These are phyloP conservation scores for Empis livida DNA, from an alignment of 2,888 invertebrate genomes.

Conservation along the genomic window DNA sequence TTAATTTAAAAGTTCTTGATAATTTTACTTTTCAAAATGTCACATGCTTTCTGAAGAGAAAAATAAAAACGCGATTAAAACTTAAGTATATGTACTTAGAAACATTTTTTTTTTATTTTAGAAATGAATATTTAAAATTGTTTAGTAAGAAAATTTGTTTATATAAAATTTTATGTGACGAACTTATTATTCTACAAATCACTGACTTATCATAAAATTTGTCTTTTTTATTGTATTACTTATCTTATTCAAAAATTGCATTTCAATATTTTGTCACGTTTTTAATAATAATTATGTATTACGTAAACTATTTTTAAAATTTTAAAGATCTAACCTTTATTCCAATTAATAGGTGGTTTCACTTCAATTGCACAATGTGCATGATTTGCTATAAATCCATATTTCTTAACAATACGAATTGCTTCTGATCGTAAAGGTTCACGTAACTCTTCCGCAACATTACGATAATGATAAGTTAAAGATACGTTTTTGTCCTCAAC, in stretches of 20 bases:
- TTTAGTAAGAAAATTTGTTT: too few species aligned
- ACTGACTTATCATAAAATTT: too few species aligned
- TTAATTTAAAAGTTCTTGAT: too few species aligned
- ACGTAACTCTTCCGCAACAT: conserved; percentile 45
- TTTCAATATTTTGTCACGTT: background rate
- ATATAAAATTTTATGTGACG: too few species aligned
- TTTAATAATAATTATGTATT: too few species aligned
- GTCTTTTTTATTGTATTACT: background rate
- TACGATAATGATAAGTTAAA: conserved; percentile 59
- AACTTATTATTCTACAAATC: too few species aligned
- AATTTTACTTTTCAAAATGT: too few species aligned
- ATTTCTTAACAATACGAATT: conserved; percentile 44
- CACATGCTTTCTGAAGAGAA: too few species aligned
- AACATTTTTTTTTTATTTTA: too few species aligned
- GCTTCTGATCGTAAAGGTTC: conserved; percentile 43
- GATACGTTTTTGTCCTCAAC: conserved; percentile 62
- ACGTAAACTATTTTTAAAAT: background rate
- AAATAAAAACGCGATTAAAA: too few species aligned
- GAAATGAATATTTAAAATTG: too few species aligned
- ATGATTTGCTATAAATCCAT: conserved; percentile 50
- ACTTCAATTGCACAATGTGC: conserved; percentile 64
- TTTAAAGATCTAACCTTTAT: conserved; percentile 41
- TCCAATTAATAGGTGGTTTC: conserved; percentile 64
- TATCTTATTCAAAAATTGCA: background rate
- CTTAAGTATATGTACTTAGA: too few species aligned